phyloP scores from a whole-genome alignment of 2,113 vertebrate genomes.

The Chitala chitala region DNA sequence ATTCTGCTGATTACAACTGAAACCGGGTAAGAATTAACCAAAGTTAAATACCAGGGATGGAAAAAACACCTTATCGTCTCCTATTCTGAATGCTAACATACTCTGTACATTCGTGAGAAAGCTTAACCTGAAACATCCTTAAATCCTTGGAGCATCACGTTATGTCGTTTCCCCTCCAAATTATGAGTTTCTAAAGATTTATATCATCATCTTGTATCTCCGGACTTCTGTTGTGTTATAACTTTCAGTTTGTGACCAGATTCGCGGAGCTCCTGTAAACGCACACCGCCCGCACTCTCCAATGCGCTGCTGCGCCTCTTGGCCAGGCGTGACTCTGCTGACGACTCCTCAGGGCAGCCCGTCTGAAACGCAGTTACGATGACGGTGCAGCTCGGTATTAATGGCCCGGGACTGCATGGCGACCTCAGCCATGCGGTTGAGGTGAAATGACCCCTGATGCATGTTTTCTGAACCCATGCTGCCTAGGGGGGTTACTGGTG shows the following conservation, averaged over 20 bases:
- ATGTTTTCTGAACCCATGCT: background rate
- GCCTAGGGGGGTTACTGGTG: background rate
- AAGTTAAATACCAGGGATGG: background rate
- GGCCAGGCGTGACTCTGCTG: background rate
- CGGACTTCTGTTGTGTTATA: background rate
- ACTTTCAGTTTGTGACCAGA: slow-evolving; percentile 9
- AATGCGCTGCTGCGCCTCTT: slow-evolving; percentile 6
- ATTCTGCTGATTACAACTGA: background rate
- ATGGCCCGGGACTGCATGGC: background rate
- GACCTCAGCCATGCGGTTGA: slow-evolving; percentile 13
- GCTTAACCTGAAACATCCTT: slow-evolving; percentile 12
- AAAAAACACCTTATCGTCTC: background rate
- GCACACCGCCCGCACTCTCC: background rate
- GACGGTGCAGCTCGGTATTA: slow-evolving; percentile 12
- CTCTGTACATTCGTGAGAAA: background rate
- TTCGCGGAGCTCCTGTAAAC: background rate
- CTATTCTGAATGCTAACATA: background rate
- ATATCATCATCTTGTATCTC: background rate
- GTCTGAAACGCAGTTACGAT: slow-evolving; percentile 17
- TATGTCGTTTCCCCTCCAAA: background rate
- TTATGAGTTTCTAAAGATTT: slow-evolving; percentile 16
- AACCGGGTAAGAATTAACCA: background rate
- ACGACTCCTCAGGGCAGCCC: slow-evolving; percentile 2
- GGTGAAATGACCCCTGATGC: slow-evolving; percentile 17
- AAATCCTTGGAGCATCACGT: background rate